Percentiles rank a stretch among this genome's conserved stretches.
Evolutionary conservation across 2,888 invertebrate species (phyloP).

Genomic region (Dolomedes plantarius): DNA sequence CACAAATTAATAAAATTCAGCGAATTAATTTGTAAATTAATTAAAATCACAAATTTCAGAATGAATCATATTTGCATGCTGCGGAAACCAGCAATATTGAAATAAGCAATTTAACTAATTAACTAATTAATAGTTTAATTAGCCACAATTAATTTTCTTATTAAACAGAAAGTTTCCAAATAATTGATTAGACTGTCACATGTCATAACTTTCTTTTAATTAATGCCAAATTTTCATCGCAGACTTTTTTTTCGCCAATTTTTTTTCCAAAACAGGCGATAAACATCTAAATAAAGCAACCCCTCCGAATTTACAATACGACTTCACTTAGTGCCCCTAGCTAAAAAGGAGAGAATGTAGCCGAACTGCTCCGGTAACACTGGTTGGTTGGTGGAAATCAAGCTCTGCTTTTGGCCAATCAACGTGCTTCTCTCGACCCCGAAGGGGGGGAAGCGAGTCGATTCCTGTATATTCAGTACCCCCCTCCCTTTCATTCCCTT

Average conservation of each 20-base stretch:
- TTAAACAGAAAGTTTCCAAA: too few species aligned
- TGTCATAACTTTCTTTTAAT: too few species aligned
- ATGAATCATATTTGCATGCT: too few species aligned
- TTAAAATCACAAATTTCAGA: too few species aligned
- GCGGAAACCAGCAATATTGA: too few species aligned
- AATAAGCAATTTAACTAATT: too few species aligned
- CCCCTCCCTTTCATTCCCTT: slow-evolving; percentile 29
- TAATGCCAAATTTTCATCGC: not conserved
- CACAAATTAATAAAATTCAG: too few species aligned
- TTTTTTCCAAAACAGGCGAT: slow-evolving; percentile 31
- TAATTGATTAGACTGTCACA: too few species aligned
- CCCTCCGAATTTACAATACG: slow-evolving; percentile 56
- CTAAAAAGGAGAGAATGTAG: slow-evolving; percentile 57
- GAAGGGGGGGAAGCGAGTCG: slow-evolving; percentile 23
- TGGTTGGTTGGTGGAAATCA: slow-evolving; percentile 69
- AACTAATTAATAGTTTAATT: too few species aligned
- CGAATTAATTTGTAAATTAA: too few species aligned
- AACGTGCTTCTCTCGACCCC: slow-evolving; percentile 68
- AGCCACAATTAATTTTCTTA: too few species aligned
- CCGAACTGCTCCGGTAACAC: slow-evolving; percentile 52
- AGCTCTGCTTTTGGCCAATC: slow-evolving; percentile 66
- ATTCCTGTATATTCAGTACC: slow-evolving; percentile 21
- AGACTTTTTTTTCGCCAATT: slow-evolving; percentile 35
- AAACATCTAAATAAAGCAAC: slow-evolving; percentile 61
- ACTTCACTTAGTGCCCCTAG: slow-evolving; percentile 65